Base-by-base conservation (phyloP, 2,797 vertebrate species). In the Silurus lanzhouensis region DNA sequence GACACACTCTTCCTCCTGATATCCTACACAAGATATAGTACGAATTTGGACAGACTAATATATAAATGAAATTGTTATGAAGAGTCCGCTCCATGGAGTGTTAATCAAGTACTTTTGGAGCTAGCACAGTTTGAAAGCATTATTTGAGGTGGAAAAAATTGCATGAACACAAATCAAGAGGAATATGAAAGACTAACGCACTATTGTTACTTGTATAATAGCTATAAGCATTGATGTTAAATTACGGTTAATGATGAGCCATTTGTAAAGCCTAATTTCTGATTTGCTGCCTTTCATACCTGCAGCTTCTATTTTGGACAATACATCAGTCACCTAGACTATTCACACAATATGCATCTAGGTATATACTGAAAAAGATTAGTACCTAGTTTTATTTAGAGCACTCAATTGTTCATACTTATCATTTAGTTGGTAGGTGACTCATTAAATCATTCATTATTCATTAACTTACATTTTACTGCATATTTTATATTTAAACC, bases 301-400 rank as follows among this genome's bases (percentile, higher is more conserved):
- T 74, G n/a, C n/a, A 27, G 64, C 52, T 81, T 55, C 17, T 74
- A 74, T 81, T 17, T 22, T 78, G 63, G 44, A 55, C n/a, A 66
- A 70, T 68, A 19, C n/a, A 63, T 57, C 48, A 38, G 9, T 79
- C 66, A 78, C 66, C 22, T 70, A 20, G 48, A 46, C 22, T 57
- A 83, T 77, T 55, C 25, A 84, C n/a, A 25, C 61, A 57, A 22
- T 13, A 12, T 67, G 5, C 44, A 31, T 52, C 48, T 52, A 1
- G 48, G 38, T 38, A 38, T 38, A 38, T 10, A 10, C 48, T 52
- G 6, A 52, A 48, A 20, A n/a, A 7, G 15, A 75, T 61, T 83
- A 48, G 12, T 10, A 83, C 58, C 8, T 22, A 78, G 9, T 25
- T 74, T 25, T 70, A 19, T 57, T 8, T 77, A 19, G 38, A 77